Base-by-base conservation (phyloP, 2,113 vertebrate species). In the Mesitornis unicolor region DNA sequence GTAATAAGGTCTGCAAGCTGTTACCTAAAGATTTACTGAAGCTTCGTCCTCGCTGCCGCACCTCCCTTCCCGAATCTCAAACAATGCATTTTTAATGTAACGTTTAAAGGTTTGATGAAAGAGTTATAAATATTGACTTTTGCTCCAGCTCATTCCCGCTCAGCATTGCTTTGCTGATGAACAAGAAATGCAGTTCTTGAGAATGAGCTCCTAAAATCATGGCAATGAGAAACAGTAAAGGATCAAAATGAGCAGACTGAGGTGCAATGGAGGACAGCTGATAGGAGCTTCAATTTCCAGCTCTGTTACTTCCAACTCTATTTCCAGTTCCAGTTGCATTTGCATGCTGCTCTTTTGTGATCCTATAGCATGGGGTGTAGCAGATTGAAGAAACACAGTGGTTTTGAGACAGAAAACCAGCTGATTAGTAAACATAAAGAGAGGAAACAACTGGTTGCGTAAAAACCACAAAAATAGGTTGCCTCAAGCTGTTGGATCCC, bases 91-190 rank as follows among this genome's bases (percentile, higher is more conserved):
- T 95, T 95, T 84, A 92, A 96, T 79, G 35, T 25, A 65, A 81
- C 0, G 16, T 85, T 89, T 96, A 87, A 86, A 84, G 81, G 33
- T 75, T 84, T 94, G 89, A 96, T 92, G 89, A 96, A 94, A 97
- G 93, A 94, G 69, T 87, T 87, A 19, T 83, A 96, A 92, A 79
- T 82, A 94, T 43, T 95, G 95, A 96, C 92, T 95, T 91, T 38
- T 80, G 75, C 87, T 87, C 26, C 43, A 69, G 82, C 51, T 80
- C 51, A 24, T 80, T 83, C 42, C 88, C 11, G 22, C 60, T 86
- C 65, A 35, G 51, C 54, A 35, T 40, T 33, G 43, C 45, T 86
- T 21, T 16, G 47, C 26, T 89, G 79, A 93, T 87, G 64, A 89
- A 78, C 16, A 70, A 53, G 71, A 71, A 93, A 92, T 45, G 82